Percentiles rank a stretch among this genome's conserved stretches.
Evolutionary conservation across 2,113 vertebrate species (phyloP).

Genomic region (Cynopterus brachyotis): DNA sequence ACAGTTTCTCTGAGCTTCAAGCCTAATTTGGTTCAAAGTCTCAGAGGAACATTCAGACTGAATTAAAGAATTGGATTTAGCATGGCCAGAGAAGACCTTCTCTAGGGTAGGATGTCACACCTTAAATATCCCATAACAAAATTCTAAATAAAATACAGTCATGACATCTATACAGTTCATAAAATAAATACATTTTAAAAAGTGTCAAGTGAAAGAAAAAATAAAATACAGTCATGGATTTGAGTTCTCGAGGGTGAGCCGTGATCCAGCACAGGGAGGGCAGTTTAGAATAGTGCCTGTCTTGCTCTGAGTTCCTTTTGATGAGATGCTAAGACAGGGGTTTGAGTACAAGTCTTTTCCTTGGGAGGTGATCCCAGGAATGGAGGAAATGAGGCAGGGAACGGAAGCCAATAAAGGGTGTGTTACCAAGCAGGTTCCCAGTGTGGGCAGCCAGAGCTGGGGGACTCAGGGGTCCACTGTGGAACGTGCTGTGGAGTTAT

Average conservation of each 20-base stretch:
- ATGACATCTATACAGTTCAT: not conserved
- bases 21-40: not conserved
- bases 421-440: not conserved
- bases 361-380: not conserved
- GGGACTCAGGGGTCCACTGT: not conserved
- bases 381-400: not conserved
- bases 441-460: not conserved
- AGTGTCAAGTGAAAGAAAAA: not conserved
- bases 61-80: not conserved
- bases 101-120: not conserved
- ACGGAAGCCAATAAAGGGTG: not conserved
- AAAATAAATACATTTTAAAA: no score
- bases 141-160: not conserved
- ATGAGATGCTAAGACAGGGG: not conserved
- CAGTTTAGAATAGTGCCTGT: not conserved
- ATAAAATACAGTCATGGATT: not conserved
- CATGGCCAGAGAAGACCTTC: not conserved
- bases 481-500: not conserved
- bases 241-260: conserved; percentile 8
- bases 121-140: conserved; percentile 12
- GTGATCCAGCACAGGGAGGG: not conserved
- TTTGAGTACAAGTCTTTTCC: not conserved
- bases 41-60: not conserved
- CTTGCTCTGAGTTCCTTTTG: not conserved
- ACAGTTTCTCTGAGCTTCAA: conserved; percentile 47